Base-by-base conservation (phyloP, 2,113 vertebrate species). In the Lipotes vexillifer region DNA sequence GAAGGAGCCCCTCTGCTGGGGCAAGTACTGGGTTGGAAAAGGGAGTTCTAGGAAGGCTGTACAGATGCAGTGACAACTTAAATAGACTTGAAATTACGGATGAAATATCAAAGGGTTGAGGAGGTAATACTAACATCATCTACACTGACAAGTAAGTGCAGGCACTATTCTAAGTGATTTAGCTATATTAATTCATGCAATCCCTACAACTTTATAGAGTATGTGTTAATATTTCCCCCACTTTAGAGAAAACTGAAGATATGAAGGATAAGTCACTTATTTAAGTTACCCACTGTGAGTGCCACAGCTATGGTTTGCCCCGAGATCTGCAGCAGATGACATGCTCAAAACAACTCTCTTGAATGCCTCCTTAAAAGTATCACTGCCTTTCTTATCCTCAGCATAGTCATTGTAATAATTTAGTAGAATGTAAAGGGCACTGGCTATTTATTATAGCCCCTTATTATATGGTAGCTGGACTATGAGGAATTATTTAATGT, bases 91-190 rank as follows among this genome's bases (percentile, higher is more conserved):
- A 27, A 90, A 63, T n/a, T 21, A 57, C 5, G 29, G 18, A 9
- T 49, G 12, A 75, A 17, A 21, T 6, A 27, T 2, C 4, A n/a
- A 27, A 49, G 36, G 0, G 3, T 7, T 31, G 65, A 80, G 13
- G 11, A 20, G 2, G 18, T 41, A 41, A 21, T 55, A 38, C 25
- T 12, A 31, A 71, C 29, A n/a, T n/a, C 3, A 29, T 1, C 11
- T 4, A 21, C 1, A 36, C 8, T 5, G 7, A 71, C 6, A 65
- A 0, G 1, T 15, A 59, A 57, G 36, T 23, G 27, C 31, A 65
- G 36, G 14, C 18, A 15, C 29, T 46, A 2, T 27, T 90, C 20
- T 38, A 46, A 33, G 31, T 23, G 36, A 33, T 33, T 31, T 33
- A 41, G 13, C 31, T 80, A 7, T 29, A 27, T 20, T 29, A 57